phyloP scores from a whole-genome alignment of 37 sponge, comb jelly and placozoan genomes.

The Mnemiopsis leidyi region DNA sequence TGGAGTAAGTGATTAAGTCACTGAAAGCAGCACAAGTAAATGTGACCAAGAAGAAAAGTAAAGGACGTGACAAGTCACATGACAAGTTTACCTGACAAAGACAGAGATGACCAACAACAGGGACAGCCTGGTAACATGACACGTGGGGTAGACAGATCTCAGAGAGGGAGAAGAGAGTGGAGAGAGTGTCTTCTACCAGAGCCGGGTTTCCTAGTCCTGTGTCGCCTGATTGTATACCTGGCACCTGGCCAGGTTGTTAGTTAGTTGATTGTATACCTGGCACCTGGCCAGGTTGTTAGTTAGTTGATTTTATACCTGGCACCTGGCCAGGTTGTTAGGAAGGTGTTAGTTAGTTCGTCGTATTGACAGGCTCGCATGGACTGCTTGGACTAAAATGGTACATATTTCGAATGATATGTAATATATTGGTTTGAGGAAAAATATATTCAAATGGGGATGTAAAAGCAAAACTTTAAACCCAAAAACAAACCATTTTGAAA shows the following conservation, averaged over 20 bases:
- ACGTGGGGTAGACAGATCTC: constrained; percentile 52
- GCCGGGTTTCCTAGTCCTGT: background rate
- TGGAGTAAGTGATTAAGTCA: no score
- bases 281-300: constrained; percentile 11
- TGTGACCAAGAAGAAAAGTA: no score
- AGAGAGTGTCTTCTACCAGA: constrained; percentile 9
- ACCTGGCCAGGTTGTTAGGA: constrained; percentile 5
- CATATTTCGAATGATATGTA: no score
- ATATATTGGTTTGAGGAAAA: no score
- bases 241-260: constrained; percentile 12
- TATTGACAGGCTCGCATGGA: no score
- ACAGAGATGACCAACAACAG: background rate
- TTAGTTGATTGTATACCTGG: constrained; percentile 14
- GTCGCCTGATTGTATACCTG: constrained; percentile 26
- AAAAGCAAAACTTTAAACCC: background rate
- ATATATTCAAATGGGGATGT: no score
- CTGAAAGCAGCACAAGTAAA: no score
- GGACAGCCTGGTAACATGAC: background rate
- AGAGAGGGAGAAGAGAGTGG: constrained; percentile 6
- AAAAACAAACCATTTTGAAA: constrained; percentile 39
- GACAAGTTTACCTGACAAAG: background rate
- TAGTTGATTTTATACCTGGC: background rate
- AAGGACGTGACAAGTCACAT: no score
- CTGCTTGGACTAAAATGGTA: no score
- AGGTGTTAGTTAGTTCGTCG: no score